These are phyloP conservation scores for Spilogale gracilis DNA, from an alignment of 2,113 vertebrate genomes.

Conservation along the genomic window DNA sequence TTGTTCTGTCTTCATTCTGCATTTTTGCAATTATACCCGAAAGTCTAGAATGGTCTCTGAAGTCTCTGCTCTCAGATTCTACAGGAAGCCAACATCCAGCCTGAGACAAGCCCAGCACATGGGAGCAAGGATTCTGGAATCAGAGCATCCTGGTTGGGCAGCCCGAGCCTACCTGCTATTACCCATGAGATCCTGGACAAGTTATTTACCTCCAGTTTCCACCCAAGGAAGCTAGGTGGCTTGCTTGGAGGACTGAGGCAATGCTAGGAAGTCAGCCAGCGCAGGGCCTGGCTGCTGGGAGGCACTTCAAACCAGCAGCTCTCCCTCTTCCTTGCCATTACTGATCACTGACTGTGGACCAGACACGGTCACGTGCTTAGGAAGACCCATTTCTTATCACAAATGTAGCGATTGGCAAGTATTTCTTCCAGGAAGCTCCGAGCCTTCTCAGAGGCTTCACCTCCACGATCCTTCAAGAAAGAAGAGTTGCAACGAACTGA, in stretches of 20 bases:
- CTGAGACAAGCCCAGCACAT: neutral
- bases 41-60: neutral
- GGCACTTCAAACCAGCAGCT: neutral
- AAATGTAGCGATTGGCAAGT: neutral
- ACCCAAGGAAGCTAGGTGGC: neutral
- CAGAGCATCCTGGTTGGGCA: neutral
- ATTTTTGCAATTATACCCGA: neutral
- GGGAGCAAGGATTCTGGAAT: neutral
- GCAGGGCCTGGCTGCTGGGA: fast-evolving
- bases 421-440: neutral
- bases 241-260: neutral
- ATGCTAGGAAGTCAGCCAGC: too few relatives aligned
- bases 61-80: neutral
- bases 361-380: neutral
- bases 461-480: neutral
- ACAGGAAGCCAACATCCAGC: neutral
- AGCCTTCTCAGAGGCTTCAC: neutral
- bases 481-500: too few relatives aligned
- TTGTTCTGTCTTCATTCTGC: neutral
- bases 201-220: neutral
- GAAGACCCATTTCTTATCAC: neutral
- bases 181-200: neutral
- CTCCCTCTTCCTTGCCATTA: neutral
- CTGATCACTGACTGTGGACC: neutral
- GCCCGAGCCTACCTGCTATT: neutral